Evolutionary conservation across 2,888 invertebrate species (phyloP).

Genomic region (Drosophila barbarae): DNA sequence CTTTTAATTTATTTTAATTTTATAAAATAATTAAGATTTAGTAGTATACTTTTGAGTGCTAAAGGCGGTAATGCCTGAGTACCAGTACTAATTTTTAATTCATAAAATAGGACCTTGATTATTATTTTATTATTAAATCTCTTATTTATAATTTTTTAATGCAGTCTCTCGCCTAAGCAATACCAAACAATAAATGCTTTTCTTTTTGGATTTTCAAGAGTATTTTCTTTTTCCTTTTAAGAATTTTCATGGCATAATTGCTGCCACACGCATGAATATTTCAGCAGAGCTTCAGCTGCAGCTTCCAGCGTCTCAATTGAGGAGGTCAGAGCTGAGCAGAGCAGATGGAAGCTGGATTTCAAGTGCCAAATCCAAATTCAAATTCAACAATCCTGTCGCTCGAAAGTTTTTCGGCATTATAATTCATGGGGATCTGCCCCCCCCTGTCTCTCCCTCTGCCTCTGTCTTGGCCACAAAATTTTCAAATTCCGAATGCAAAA

Average conservation of each 20-base stretch:
- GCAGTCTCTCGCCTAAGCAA: no score
- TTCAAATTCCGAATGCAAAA: conserved; percentile 27
- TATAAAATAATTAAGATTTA: no score
- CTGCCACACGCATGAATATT: conserved; percentile 61
- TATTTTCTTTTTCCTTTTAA: conserved; percentile 2
- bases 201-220: conserved; percentile 23
- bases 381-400: conserved; percentile 34
- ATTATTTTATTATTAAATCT: no score
- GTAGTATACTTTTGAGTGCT: no score
- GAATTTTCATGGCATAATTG: conserved; percentile 49
- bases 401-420: conserved; percentile 48
- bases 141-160: no score
- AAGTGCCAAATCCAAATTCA: conserved; percentile 24
- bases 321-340: neutral
- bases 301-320: conserved; percentile 2
- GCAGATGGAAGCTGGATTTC: conserved; percentile 4
- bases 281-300: conserved; percentile 31
- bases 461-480: conserved; percentile 39
- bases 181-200: conserved; percentile 24
- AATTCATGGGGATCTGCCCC: conserved; percentile 49
- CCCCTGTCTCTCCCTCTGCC: conserved; percentile 5
- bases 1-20: no score
- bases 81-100: no score
- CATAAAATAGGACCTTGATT: no score
- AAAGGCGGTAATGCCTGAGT: no score